These are phyloP conservation scores for Drosophila neutralis DNA, from an alignment of 2,888 invertebrate species.

Conservation along the genomic window DNA sequence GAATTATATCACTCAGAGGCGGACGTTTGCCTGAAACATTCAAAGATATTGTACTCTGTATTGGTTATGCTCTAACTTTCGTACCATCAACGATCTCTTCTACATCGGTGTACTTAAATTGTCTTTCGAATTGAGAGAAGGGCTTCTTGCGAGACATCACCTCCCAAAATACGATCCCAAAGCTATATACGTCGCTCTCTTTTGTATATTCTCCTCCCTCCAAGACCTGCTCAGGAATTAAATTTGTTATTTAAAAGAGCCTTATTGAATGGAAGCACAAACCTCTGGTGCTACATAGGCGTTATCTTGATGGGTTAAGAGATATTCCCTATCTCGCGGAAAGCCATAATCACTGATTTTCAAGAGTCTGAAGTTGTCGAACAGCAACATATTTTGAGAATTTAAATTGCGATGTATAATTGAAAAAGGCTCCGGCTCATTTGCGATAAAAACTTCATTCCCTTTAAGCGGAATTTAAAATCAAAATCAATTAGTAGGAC, in stretches of 20 bases:
- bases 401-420: constrained; percentile 3
- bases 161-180: too few species aligned
- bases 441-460: not conserved
- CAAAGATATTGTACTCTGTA: too few species aligned
- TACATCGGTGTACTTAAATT: too few species aligned
- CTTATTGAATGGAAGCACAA: not conserved
- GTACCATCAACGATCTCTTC: too few species aligned
- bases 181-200: too few species aligned
- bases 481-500: not conserved
- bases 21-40: too few species aligned
- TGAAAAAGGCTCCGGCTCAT: not conserved
- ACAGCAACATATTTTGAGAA: constrained; percentile 8
- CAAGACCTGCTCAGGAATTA: not conserved
- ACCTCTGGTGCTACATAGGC: constrained; percentile 18
- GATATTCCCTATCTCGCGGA: not conserved
- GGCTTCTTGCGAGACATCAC: too few species aligned
- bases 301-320: not conserved
- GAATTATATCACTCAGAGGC: too few species aligned
- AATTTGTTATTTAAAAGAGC: not conserved
- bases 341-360: constrained; percentile 7
- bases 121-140: too few species aligned
- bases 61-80: too few species aligned
- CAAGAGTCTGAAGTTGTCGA: not conserved
- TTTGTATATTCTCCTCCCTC: too few species aligned
- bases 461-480: not conserved